A percentile compares a stretch with the other conserved stretches of the same genome.
Conservation (phyloP, 64 coral and sea anemone species). For the Porites australiensis region DNA sequence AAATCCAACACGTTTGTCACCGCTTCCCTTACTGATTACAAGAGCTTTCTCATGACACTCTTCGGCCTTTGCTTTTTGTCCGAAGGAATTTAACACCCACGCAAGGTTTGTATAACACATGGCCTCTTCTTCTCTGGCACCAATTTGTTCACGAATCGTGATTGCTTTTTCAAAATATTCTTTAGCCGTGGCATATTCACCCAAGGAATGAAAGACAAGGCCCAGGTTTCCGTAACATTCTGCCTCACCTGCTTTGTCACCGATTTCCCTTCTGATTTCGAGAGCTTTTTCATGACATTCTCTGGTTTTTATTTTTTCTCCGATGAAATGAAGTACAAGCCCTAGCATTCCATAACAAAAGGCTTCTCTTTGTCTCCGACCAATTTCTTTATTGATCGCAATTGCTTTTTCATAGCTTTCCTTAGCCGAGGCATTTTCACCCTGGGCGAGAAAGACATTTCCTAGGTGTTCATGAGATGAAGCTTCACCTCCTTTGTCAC, state of each 20-base stretch:
- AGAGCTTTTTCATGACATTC: neutral
- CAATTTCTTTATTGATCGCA: neutral
- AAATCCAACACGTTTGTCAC: neutral
- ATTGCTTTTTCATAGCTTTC: neutral
- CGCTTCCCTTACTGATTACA: neutral
- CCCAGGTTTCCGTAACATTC: neutral
- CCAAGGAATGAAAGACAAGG: neutral
- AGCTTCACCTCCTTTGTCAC: too few species aligned
- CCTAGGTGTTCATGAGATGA: too few species aligned
- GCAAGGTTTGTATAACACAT: neutral
- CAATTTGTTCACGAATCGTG: neutral
- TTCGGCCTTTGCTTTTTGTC: neutral
- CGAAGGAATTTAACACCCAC: neutral
- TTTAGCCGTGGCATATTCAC: neutral
- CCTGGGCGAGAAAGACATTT: too few species aligned
- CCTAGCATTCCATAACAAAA: neutral
- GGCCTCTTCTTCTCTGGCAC: neutral
- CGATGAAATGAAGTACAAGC: neutral
- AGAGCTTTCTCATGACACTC: too few species aligned
- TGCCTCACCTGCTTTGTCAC: neutral
- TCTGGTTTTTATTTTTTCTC: neutral
- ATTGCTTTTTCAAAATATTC: too few species aligned
- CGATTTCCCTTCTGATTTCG: too few species aligned
- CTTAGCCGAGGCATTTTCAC: neutral
- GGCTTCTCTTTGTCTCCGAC: slow-evolving; percentile 2